Conservation (phyloP, 2,113 vertebrate species). For the Entelurus aequoreus region DNA sequence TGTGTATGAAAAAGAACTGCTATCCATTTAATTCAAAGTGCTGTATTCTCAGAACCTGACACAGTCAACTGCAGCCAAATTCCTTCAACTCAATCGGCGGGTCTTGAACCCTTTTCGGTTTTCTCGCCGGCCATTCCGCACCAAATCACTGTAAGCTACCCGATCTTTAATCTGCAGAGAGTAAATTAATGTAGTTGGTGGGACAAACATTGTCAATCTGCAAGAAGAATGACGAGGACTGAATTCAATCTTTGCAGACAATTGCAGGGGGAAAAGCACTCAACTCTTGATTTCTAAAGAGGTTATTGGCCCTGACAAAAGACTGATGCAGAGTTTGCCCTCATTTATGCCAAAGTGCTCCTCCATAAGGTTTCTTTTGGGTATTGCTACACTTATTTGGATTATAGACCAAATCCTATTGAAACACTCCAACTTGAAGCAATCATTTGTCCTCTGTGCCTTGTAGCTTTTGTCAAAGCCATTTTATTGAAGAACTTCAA, state of each 20-base stretch:
- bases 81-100: slow-evolving; percentile 30
- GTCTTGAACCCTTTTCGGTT: slow-evolving; percentile 20
- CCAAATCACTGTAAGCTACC: slow-evolving; percentile 68
- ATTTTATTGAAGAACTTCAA: slow-evolving; percentile 19
- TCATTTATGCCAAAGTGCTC: slow-evolving; percentile 54
- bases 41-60: neutral
- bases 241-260: slow-evolving; percentile 75
- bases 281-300: slow-evolving; percentile 49
- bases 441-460: slow-evolving; percentile 11
- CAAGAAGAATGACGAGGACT: slow-evolving; percentile 69
- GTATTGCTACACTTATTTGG: slow-evolving; percentile 13
- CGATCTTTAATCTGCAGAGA: slow-evolving; percentile 65
- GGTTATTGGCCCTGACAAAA: slow-evolving; percentile 61
- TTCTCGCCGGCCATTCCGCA: slow-evolving; percentile 53
- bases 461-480: slow-evolving; percentile 62
- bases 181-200: slow-evolving; percentile 73
- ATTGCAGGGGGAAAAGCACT: slow-evolving; percentile 51
- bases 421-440: neutral
- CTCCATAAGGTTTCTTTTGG: slow-evolving; percentile 30
- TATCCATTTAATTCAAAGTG: no score
- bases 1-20: no score
- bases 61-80: slow-evolving; percentile 45
- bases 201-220: slow-evolving; percentile 76
- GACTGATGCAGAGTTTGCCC: slow-evolving; percentile 61
- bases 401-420: slow-evolving; percentile 8